Evolutionary conservation across 2,797 vertebrate genomes (phyloP).

Genomic region (Zonotrichia albicollis): DNA sequence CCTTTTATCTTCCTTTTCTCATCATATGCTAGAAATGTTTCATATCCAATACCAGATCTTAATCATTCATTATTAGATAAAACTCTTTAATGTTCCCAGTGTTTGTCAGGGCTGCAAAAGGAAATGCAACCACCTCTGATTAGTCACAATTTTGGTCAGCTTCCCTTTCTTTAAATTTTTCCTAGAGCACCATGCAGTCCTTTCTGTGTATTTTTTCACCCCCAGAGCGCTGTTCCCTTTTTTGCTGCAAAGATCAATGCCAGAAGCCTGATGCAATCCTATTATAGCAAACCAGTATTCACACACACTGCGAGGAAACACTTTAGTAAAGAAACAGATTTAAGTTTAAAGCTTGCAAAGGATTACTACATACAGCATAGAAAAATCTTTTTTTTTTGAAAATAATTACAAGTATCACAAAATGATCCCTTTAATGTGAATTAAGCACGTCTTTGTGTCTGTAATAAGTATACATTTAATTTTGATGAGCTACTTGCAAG

Average conservation of each 20-base stretch:
- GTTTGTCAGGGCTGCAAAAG: neutral
- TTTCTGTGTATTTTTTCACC: conserved; percentile 6
- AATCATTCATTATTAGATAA: neutral
- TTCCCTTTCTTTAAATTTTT: neutral
- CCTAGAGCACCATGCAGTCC: neutral
- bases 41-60: neutral
- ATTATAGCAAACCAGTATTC: conserved; percentile 22
- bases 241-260: conserved; percentile 39
- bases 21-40: neutral
- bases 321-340: conserved; percentile 39
- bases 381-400: neutral
- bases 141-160: neutral
- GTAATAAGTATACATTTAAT: conserved; percentile 46
- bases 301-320: neutral
- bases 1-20: neutral
- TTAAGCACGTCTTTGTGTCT: conserved; percentile 44
- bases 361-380: conserved; percentile 1
- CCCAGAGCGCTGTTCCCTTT: conserved; percentile 2
- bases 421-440: conserved; percentile 47
- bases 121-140: neutral
- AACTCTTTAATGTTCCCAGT: neutral
- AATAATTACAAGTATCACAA: conserved; percentile 52
- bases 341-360: conserved; percentile 18
- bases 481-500: conserved; percentile 50
- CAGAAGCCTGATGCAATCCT: conserved; percentile 43